A percentile compares a stretch with the other conserved stretches of the same genome.
Evolutionary conservation across 2,797 vertebrate genomes (phyloP).

Genomic region (Buphagus erythrorhynchus): DNA sequence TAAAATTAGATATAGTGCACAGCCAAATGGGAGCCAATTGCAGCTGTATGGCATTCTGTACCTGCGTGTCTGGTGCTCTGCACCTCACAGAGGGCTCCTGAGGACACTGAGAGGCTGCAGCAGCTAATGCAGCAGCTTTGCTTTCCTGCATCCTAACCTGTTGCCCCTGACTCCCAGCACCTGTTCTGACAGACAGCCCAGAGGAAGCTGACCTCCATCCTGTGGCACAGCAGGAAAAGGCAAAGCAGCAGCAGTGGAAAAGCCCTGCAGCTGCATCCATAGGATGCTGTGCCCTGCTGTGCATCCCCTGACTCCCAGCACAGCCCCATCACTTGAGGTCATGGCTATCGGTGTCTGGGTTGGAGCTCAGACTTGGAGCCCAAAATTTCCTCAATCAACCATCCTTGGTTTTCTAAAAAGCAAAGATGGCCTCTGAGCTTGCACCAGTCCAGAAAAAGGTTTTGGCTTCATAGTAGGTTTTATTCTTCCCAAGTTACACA

Average conservation of each 20-base stretch:
- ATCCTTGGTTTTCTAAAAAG: neutral
- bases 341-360: fast-evolving
- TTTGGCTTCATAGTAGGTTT: neutral
- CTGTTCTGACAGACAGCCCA: neutral
- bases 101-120: neutral
- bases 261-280: neutral
- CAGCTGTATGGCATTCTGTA: neutral
- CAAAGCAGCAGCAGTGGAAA: neutral
- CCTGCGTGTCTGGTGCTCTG: neutral
- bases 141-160: neutral
- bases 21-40: neutral
- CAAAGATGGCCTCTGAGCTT: neutral
- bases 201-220: neutral
- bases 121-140: neutral
- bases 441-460: neutral
- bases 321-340: neutral
- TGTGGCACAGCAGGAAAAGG: neutral
- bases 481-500: neutral
- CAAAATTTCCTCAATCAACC: neutral
- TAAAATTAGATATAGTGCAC: fast-evolving
- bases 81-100: neutral
- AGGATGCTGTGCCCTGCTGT: fast-evolving
- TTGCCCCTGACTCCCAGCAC: neutral
- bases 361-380: neutral
- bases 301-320: neutral